phyloP scores from a whole-genome alignment of 2,113 vertebrate species.

The Albula goreensis region DNA sequence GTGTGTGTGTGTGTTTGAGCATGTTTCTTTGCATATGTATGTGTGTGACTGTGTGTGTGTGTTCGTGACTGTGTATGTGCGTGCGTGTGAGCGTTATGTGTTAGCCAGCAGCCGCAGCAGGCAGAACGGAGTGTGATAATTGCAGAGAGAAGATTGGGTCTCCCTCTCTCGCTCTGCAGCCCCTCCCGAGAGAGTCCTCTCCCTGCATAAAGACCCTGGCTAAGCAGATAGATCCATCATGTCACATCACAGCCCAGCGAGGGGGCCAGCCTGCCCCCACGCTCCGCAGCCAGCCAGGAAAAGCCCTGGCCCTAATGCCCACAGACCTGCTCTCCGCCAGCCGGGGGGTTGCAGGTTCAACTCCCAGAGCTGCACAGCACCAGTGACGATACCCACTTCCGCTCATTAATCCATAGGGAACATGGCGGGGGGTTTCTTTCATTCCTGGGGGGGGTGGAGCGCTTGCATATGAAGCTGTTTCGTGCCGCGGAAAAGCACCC shows the following conservation, averaged over 20 bases:
- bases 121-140: background rate
- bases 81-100: background rate
- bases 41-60: background rate
- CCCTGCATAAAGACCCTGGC: background rate
- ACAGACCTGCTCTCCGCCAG: too few species aligned
- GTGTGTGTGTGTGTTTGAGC: background rate
- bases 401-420: background rate
- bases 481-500: too few species aligned
- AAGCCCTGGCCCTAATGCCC: too few species aligned
- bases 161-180: background rate
- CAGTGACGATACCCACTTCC: background rate
- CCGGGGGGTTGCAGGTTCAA: background rate
- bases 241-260: background rate
- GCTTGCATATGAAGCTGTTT: background rate
- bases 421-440: background rate
- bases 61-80: background rate
- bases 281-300: background rate
- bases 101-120: background rate
- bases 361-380: background rate
- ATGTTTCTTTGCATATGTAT: background rate
- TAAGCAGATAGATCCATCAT: background rate
- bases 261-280: background rate
- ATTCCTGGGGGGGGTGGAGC: background rate
- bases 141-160: background rate
- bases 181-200: background rate